A percentile compares a stretch with the other conserved stretches of the same genome.
These are phyloP conservation scores for Bellardia pandia DNA, from an alignment of 2,888 invertebrate species.

Conservation along the genomic window DNA sequence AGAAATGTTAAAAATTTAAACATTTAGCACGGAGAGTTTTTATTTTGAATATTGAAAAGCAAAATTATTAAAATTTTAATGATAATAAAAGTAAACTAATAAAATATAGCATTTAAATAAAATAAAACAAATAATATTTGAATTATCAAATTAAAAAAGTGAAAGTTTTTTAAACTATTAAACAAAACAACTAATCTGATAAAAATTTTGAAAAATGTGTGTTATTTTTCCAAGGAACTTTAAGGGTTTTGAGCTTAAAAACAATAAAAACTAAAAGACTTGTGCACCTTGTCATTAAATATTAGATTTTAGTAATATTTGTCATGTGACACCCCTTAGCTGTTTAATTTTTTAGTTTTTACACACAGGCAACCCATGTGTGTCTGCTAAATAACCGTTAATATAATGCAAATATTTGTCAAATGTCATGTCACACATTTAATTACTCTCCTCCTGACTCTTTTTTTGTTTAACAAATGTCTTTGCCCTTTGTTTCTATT, in stretches of 20 bases:
- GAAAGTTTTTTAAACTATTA: slow-evolving; percentile 23
- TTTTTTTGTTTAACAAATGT: not conserved
- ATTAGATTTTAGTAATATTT: not conserved
- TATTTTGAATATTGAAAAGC: slow-evolving; percentile 33
- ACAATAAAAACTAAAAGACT: no score
- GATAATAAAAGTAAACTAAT: slow-evolving; percentile 29
- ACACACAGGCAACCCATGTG: not conserved
- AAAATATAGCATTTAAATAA: not conserved
- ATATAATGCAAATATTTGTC: not conserved
- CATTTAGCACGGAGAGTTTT: slow-evolving; percentile 45
- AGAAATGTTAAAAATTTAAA: slow-evolving; percentile 61
- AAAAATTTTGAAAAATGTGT: not conserved
- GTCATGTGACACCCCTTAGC: no score
- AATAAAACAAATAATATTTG: not conserved
- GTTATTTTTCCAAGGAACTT: not conserved
- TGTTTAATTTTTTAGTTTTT: not conserved
- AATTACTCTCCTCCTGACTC: not conserved
- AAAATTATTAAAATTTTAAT: slow-evolving; percentile 46
- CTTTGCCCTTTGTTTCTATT: not conserved
- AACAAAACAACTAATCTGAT: not conserved
- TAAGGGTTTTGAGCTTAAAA: no score
- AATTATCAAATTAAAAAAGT: slow-evolving; percentile 33
- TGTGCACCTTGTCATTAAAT: no score
- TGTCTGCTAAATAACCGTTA: not conserved
- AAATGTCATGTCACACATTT: not conserved